These are phyloP conservation scores for Neolamprologus brichardi DNA, from an alignment of 2,113 vertebrate species.

Conservation along the genomic window DNA sequence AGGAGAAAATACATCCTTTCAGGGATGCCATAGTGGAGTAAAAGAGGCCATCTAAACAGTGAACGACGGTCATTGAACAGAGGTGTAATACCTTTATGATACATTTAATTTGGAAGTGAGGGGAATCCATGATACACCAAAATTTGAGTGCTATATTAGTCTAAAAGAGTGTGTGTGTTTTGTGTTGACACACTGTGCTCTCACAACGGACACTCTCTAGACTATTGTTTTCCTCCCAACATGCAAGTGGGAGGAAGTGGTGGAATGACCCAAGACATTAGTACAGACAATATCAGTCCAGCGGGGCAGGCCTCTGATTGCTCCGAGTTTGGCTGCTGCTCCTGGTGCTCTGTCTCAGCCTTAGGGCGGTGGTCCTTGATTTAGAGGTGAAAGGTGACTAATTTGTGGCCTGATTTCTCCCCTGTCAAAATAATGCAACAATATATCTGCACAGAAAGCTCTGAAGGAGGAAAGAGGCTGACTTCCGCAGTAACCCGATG, in stretches of 20 bases:
- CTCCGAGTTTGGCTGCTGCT: slow-evolving; percentile 28
- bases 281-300: slow-evolving; percentile 31
- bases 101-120: not conserved
- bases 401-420: slow-evolving; percentile 20
- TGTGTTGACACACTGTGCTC: not conserved
- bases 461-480: slow-evolving; percentile 14
- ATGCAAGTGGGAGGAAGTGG: slow-evolving; percentile 36
- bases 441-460: not conserved
- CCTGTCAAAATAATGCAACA: slow-evolving; percentile 41
- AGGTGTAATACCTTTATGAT: not conserved
- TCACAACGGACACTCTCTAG: not conserved
- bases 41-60: not conserved
- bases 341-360: not conserved
- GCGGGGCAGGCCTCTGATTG: slow-evolving; percentile 17
- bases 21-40: not conserved
- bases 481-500: not conserved
- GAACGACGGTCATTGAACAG: not conserved
- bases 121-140: not conserved
- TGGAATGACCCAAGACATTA: slow-evolving; percentile 42
- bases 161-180: not conserved
- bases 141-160: not conserved
- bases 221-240: slow-evolving; percentile 36
- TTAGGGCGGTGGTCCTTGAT: slow-evolving; percentile 31
- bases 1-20: not conserved
- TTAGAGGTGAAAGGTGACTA: slow-evolving; percentile 41